Conservation (phyloP, 2,797 vertebrate species). For the Decapterus maruadsi region DNA sequence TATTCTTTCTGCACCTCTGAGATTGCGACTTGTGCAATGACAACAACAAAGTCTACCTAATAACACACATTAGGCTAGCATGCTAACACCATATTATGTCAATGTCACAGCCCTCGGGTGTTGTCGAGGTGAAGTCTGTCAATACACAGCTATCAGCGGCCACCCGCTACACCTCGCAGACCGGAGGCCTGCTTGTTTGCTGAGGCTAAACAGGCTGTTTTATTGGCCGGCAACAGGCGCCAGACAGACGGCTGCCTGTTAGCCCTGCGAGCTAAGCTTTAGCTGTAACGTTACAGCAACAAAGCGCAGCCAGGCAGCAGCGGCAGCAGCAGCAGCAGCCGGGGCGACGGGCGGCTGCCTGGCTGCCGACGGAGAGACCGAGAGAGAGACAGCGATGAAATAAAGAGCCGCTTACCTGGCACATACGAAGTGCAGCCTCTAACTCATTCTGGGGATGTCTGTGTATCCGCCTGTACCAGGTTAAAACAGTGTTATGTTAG, state of each 20-base stretch:
- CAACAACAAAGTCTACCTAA: neutral
- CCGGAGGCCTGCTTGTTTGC: conserved; percentile 17
- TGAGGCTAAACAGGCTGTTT: conserved; percentile 42
- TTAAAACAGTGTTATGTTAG: neutral
- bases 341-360: no score
- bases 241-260: conserved; percentile 62
- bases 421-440: conserved; percentile 42
- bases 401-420: conserved; percentile 64
- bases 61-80: neutral
- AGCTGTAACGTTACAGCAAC: conserved; percentile 33
- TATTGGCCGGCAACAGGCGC: conserved; percentile 58
- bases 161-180: neutral
- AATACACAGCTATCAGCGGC: neutral
- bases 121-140: neutral
- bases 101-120: conserved; percentile 19
- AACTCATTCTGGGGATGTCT: conserved; percentile 63
- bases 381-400: neutral
- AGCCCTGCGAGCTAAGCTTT: conserved; percentile 63
- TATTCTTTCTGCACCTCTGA: no score
- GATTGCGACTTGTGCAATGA: no score
- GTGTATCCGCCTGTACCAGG: neutral
- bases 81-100: conserved; percentile 11
- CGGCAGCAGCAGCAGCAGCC: no score
- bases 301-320: conserved; percentile 37
- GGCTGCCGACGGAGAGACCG: no score